Conservation (phyloP, 1,140 invertebrate genomes). For the Tetranychus urticae region DNA sequence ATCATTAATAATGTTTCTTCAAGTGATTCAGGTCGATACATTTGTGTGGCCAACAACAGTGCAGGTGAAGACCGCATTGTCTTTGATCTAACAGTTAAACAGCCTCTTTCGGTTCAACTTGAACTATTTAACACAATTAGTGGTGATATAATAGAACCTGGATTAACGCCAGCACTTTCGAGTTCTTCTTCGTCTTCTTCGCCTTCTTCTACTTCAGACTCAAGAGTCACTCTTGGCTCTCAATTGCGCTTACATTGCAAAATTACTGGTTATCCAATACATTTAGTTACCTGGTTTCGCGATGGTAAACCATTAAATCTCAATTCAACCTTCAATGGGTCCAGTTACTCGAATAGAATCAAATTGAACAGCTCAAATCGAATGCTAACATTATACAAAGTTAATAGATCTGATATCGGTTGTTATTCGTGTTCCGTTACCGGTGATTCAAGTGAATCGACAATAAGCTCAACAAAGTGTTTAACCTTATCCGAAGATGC, state of each 20-base stretch:
- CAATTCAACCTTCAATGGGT: not conserved
- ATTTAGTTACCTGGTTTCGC: not conserved
- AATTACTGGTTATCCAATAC: not conserved
- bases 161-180: no score
- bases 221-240: no score
- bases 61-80: conserved; percentile 14
- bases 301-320: not conserved
- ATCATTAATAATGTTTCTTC: conserved; percentile 9
- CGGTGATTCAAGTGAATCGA: not conserved
- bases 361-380: not conserved
- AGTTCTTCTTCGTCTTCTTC: no score
- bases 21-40: conserved; percentile 13
- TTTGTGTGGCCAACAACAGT: conserved; percentile 16
- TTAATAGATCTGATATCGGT: not conserved
- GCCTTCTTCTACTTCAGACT: no score
- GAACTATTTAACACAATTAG: not conserved
- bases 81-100: conserved; percentile 13
- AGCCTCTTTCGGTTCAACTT: not conserved
- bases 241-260: not conserved
- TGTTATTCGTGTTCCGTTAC: not conserved
- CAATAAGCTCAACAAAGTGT: not conserved
- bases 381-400: not conserved
- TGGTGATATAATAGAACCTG: no score
- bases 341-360: no score
- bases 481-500: not conserved